Base-by-base conservation (phyloP, 1,140 invertebrate species). In the Tetraneura akinire region DNA sequence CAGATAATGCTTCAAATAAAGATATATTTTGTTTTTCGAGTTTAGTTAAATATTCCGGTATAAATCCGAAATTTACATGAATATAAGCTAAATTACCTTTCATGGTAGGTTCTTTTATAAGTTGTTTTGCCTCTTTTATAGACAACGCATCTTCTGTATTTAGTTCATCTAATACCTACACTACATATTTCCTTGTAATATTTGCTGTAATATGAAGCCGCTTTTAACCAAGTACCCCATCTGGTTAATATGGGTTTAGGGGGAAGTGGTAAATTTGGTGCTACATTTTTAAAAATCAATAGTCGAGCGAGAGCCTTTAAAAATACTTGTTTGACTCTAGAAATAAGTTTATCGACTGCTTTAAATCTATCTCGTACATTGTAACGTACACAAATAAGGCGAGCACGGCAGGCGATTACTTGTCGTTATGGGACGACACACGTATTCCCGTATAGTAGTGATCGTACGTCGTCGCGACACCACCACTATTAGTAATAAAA, bases 251-350 rank as follows among this genome's bases (percentile, higher is more conserved):
- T 55, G 21, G 78, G n/a, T 42, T 80, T 37, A 32, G 82, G 81
- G 1, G 78, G 70, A 13, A 81, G 49, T 47, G 16, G 0, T 18
- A 82, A 16, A 1, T 78, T 71, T 42, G 80, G 78, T 64, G 53
- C 47, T 55, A 26, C 42, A 23, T 62, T 78, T 55, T 81, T 66
- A 42, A 78, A 81, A 23, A 70, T 57, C 23, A 18, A 11, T 45
- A 81, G 68, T 45, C 80, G 18, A 29, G 62, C 45, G 16, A 73
- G 82, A 23, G 81, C 51, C 74, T 83, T 83, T 37, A 32, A 23
- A 8, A 64, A 64, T 6, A 32, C 29, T n/a, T 49, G n/a, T 70
- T 45, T 70, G 11, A 70, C 9, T 8, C 29, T 68, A 3, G n/a
- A 47, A 3, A 37, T 29, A 60, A 60, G 6, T 11, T 60, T 60